Percentiles rank a stretch among this genome's conserved stretches.
These are phyloP conservation scores for Macrostomum cliftonense DNA, from an alignment of 2,888 invertebrate genomes.

Conservation along the genomic window DNA sequence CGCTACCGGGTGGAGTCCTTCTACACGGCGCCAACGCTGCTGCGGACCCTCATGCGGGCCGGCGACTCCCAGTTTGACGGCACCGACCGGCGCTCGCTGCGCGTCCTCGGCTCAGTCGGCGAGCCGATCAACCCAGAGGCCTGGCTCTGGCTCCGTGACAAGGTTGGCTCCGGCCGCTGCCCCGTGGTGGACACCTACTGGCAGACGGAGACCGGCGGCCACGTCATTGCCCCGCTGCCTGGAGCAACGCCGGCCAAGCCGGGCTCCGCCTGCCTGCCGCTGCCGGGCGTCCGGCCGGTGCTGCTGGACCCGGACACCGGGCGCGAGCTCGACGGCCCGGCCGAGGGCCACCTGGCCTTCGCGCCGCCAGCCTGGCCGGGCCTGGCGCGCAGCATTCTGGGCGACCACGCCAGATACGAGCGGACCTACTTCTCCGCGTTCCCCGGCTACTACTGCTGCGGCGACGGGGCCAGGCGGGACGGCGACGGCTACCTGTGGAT, in stretches of 20 bases:
- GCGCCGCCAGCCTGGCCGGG: background rate
- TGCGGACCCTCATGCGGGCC: background rate
- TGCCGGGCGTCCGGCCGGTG: background rate
- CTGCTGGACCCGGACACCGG: background rate
- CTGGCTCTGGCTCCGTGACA: background rate
- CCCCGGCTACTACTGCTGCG: background rate
- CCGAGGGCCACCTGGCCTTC: background rate
- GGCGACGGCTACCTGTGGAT: background rate
- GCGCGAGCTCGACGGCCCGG: background rate
- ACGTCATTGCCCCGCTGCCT: background rate
- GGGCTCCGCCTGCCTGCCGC: background rate
- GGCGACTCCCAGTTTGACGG: background rate
- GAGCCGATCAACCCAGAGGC: conserved; percentile 1
- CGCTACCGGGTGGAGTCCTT: background rate
- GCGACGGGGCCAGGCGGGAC: background rate
- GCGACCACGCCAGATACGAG: background rate
- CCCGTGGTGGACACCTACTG: background rate
- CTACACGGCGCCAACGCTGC: background rate
- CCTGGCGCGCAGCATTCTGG: background rate
- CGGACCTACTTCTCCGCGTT: background rate
- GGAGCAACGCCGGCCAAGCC: background rate
- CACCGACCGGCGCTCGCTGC: background rate
- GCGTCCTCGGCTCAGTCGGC: conserved; percentile 1
- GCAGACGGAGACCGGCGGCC: conserved; percentile 2
- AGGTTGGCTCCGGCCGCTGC: background rate